Conservation (phyloP, 2,797 vertebrate species). For the Cynopterus sphinx region DNA sequence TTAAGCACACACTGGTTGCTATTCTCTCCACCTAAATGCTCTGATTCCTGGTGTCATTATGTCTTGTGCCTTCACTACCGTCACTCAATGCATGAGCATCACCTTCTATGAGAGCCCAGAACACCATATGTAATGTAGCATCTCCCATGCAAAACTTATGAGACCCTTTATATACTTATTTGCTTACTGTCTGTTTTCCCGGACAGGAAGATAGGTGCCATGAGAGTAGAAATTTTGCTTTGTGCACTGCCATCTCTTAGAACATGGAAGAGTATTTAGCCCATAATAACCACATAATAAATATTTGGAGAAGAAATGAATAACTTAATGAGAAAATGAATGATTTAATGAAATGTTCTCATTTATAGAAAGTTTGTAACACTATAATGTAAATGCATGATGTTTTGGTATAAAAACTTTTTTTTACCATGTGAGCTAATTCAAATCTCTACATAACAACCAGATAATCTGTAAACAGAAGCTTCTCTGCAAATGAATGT, state of each 20-base stretch:
- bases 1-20: neutral
- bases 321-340: neutral
- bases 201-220: neutral
- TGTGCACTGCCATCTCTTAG: neutral
- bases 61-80: neutral
- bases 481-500: slow-evolving; percentile 21
- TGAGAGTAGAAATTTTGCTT: neutral
- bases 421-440: neutral
- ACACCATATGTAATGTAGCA: neutral
- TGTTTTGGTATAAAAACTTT: neutral
- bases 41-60: neutral
- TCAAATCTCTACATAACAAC: neutral
- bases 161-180: neutral
- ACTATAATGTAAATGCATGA: slow-evolving; percentile 13
- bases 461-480: neutral
- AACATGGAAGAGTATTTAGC: neutral
- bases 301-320: neutral
- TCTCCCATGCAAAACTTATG: neutral
- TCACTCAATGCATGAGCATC: neutral
- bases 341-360: neutral
- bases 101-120: neutral
- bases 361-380: slow-evolving; percentile 35
- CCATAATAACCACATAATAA: neutral
- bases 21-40: neutral
- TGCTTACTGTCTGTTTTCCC: neutral